Evolutionary conservation across 2,113 vertebrate species (phyloP).

Genomic region (Campylomormyrus numenius): DNA sequence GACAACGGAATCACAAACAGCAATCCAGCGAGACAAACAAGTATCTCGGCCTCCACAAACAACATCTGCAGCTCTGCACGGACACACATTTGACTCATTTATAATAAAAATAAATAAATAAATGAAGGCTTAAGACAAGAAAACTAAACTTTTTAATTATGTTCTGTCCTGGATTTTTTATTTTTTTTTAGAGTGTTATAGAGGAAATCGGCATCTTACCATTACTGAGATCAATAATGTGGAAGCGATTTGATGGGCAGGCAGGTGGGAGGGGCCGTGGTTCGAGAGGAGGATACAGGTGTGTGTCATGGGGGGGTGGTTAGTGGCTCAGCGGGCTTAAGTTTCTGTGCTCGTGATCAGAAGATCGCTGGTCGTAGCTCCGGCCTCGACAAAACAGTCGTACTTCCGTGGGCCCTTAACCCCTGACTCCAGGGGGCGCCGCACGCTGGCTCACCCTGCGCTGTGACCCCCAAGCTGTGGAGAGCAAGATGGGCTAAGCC

Average conservation of each 20-base stretch:
- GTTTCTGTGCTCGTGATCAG: not conserved
- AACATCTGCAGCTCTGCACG: not conserved
- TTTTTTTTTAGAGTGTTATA: not conserved
- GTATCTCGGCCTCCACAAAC: not conserved
- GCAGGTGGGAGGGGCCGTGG: no score
- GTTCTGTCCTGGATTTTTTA: not conserved
- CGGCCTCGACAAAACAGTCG: not conserved
- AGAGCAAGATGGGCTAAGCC: not conserved
- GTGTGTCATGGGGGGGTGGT: not conserved
- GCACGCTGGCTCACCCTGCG: not conserved
- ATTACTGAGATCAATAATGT: constrained; percentile 3
- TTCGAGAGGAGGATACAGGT: not conserved
- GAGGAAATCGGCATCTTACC: not conserved
- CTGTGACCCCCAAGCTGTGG: not conserved
- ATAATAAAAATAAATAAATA: not conserved
- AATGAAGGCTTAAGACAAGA: not conserved
- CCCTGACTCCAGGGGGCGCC: not conserved
- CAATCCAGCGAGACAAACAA: not conserved
- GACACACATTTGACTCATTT: not conserved
- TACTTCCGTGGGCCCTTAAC: not conserved
- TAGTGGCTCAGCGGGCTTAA: not conserved
- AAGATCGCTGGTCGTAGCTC: not conserved
- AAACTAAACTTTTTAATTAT: not conserved
- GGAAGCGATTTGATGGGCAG: not conserved
- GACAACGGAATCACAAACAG: not conserved